phyloP scores from a whole-genome alignment of 92 coral and sea anemone genomes.

The Actinostola sp. region DNA sequence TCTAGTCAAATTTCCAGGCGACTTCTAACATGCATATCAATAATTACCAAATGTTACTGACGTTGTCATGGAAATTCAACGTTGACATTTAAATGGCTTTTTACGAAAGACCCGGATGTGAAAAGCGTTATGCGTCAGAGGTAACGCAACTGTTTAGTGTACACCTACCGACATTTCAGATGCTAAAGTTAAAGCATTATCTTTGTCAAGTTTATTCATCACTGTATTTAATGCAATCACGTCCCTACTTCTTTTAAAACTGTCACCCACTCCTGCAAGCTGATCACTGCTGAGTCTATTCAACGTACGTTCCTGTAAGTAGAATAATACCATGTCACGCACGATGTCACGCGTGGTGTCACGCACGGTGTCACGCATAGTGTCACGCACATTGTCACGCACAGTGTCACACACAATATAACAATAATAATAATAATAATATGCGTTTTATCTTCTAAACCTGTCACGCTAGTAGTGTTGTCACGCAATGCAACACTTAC shows the following conservation, averaged over 20 bases:
- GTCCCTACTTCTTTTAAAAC: constrained; percentile 17
- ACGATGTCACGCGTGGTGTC: too few relatives aligned
- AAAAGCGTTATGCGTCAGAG: background rate
- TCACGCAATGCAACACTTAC: constrained; percentile 4
- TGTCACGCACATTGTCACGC: too few relatives aligned
- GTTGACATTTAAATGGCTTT: too few relatives aligned
- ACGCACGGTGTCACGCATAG: too few relatives aligned
- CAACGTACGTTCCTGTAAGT: background rate
- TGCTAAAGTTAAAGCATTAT: background rate
- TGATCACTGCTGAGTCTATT: constrained; percentile 10
- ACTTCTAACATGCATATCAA: background rate
- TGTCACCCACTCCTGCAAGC: constrained; percentile 21
- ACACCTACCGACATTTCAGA: background rate
- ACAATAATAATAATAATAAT: too few relatives aligned
- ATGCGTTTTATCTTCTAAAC: too few relatives aligned
- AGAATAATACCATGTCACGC: background rate
- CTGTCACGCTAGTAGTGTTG: too few relatives aligned
- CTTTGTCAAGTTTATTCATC: constrained; percentile 11
- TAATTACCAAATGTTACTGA: too few relatives aligned
- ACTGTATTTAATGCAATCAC: background rate
- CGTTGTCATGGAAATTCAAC: background rate
- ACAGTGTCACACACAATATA: too few relatives aligned
- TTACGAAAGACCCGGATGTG: too few relatives aligned
- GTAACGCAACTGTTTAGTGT: background rate
- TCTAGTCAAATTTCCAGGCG: background rate